Base-by-base conservation (phyloP, 2,888 invertebrate species). In the Agriopis aurantiaria region DNA sequence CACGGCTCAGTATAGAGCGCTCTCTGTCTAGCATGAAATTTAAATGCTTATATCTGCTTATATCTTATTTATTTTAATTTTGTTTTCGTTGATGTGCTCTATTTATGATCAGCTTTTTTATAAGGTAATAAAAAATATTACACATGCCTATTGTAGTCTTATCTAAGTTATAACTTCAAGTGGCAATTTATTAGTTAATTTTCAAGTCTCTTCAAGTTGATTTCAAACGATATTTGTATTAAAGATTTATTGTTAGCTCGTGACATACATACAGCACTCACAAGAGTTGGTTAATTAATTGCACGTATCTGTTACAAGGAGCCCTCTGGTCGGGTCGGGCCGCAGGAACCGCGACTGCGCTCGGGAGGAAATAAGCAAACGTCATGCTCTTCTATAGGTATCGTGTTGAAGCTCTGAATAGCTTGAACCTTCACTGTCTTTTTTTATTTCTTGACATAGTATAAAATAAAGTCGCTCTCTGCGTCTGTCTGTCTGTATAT, bases 211-310 rank as follows among this genome's bases (percentile, higher is more conserved):
- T 43, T 41, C n/a, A n/a, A n/a, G 43, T 41, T 0, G 61, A 52
- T 14, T 17, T 56, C 17, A n/a, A 53, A 55, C 48, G 45, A 52
- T 68, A 59, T 64, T 71, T 60, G 63, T 75, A 69, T 61, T 61
- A 51, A 59, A 65, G 73, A 74, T 74, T 68, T 65, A 73, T 71
- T 40, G 67, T 43, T 10, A 6, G 62, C 46, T 46, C 75, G 75
- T 74, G 77, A 75, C 69, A 64, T 40, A 68, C 65, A 74, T 77
- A 71, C 69, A 75, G 68, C 65, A 52, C 58, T 23, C 65, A 62
- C 68, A 33, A 45, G 65, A 69, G 71, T 68, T 51, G 69, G 53
- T 69, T 77, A 77, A 77, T 77, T 77, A 77, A 77, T 77, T 70
- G 72, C 70, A 65, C 69, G 72, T 72, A 77, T 77, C 73, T 68